Evolutionary conservation across 1,140 invertebrate genomes (phyloP), one percentile per base, ranked within the genome.

Genomic region (Pseudobourletiella spinata): DNA sequence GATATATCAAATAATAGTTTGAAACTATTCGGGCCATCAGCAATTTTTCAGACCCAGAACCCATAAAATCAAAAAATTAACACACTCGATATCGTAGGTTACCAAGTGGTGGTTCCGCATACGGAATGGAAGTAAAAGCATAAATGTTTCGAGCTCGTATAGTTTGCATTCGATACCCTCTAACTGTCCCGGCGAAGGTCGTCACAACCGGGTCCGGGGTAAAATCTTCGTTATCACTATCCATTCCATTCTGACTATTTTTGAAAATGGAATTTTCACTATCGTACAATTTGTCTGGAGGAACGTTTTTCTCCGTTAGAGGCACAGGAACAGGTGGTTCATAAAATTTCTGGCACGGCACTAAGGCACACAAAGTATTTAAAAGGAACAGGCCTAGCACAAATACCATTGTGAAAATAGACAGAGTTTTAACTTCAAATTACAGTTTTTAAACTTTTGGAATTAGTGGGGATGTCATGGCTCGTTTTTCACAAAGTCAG

Each of bases 41-140:
- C 35, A 42, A 18, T 14, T 14, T 14, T 42, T 14, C 14, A 42
- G 14, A 18, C 20, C 6, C 20, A 11, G 14, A 48, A 57, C 3
- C 22, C 6, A 20, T 15, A 39, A 24, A 14, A 43, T 16, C 3
- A 46, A n/a, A n/a, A n/a, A n/a, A n/a, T n/a, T n/a, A 52, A 59
- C 43, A 57, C 51, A 66, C 65, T 20, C 57, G n/a, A 25, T 66
- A 68, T 54, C 62, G n/a, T 6, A 68, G 35, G 18, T 68, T 35
- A 3, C 44, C 51, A 1, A 68, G 11, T 1, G 66, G 66, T 20
- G 62, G 58, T 22, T 60, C 54, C 6, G 66, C 66, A 65, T 62
- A 68, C 2, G 62, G 62, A 15, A 68, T 59, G 39, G 50, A 57
- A 50, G 64, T 68, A 50, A 68, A 68, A 8, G 66, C 66, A 54